Evolutionary conservation across 2,797 vertebrate genomes (phyloP), one percentile per base, ranked within the genome.

Genomic region (Cephalopachus bancanus): DNA sequence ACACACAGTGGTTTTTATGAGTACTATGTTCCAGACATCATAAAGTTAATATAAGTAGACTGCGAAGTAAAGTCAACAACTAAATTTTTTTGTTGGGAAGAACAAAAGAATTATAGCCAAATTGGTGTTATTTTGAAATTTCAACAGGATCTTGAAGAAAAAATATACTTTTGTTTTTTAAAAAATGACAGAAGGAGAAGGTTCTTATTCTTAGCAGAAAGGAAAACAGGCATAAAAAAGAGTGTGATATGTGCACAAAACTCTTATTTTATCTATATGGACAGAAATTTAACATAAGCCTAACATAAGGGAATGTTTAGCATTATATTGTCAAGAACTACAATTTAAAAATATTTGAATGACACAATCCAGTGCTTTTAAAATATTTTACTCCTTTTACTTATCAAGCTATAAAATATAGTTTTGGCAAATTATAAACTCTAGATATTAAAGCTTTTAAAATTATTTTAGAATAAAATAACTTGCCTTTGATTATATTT

Each of bases 401-500:
- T 37, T 55, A 44, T 22, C 14, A 85, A 57, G 16, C 8, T 92
- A 51, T 92, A 83, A 83, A 84, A n/a, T 79, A 62, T 19, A 62
- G 2, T 30, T 80, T 89, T 80, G 16, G 49, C 0, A 86, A 80
- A 72, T 59, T 90, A 72, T 76, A 60, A 75, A 76, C 8, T 72
- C 6, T 80, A 80, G 4, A 0, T 59, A 87, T 65, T 80, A 72
- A 95, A 87, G 7, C 5, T 75, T 78, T 93, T 83, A n/a, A 79
- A 95, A 80, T 90, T 28, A 24, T 85, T 96, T 96, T 84, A 89
- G 28, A 84, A 33, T 5, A 65, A 75, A 94, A 76, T 28, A 67
- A 5, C 2, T 20, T 55, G 14, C 64, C 30, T 30, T 30, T 69
- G 24, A 55, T 59, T 92, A 78, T 88, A 0, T 3, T 26, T 90